Conservation (phyloP, 2,113 vertebrate genomes). For the Chloropsis hardwickii region DNA sequence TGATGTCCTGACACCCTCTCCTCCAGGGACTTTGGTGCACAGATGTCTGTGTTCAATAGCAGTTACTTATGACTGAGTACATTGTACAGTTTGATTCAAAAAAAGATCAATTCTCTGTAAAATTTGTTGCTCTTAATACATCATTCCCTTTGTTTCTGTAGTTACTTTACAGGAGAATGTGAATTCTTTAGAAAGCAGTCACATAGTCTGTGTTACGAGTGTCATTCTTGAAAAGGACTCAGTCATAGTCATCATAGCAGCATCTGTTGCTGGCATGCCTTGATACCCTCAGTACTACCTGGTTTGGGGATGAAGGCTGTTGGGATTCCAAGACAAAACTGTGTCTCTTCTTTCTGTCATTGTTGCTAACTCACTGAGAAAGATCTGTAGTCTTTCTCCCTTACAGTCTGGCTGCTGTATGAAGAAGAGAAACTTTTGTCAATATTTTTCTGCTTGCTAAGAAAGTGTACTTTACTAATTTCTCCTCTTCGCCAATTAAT, state of each 20-base stretch:
- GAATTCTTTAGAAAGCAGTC: neutral
- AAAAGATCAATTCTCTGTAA: neutral
- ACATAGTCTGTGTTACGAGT: fast-evolving
- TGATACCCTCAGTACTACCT: neutral
- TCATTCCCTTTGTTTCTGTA: neutral
- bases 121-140: neutral
- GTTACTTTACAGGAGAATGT: neutral
- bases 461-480: neutral
- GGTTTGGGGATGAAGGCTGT: neutral
- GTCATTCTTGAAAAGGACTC: neutral
- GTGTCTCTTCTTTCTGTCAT: neutral
- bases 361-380: neutral
- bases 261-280: neutral
- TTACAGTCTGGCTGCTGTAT: neutral
- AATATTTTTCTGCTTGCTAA: neutral
- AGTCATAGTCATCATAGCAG: neutral
- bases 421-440: neutral
- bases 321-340: neutral
- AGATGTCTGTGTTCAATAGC: neutral
- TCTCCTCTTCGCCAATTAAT: neutral
- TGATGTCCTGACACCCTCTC: neutral
- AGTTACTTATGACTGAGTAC: neutral
- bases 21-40: neutral
- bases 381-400: neutral
- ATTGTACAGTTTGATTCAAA: neutral